These are phyloP conservation scores for Caenorhabditis briggsae DNA, from an alignment of 1,140 invertebrate species.

Conservation along the genomic window DNA sequence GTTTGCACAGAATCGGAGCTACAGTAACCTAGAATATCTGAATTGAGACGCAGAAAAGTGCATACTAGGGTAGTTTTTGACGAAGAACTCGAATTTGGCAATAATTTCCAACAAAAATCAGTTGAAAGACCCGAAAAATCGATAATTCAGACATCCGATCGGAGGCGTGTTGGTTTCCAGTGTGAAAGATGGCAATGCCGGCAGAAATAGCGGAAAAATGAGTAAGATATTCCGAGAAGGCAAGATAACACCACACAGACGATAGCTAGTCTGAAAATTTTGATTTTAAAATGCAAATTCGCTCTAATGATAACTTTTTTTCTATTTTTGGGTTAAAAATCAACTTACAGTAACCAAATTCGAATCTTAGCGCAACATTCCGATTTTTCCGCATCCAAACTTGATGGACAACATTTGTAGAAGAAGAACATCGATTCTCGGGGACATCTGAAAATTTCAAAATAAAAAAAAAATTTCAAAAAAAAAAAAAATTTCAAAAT, in stretches of 20 bases:
- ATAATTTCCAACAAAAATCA: too few species aligned
- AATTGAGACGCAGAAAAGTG: too few species aligned
- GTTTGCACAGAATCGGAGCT: too few species aligned
- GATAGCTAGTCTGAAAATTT: constrained; percentile 1
- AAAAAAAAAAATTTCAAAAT: neutral
- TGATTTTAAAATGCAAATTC: neutral
- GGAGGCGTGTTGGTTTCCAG: neutral
- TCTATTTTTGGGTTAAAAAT: neutral
- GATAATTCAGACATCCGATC: neutral
- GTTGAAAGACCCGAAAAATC: neutral
- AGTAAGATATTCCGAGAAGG: constrained; percentile 15
- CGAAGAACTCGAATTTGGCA: too few species aligned
- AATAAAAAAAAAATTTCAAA: neutral
- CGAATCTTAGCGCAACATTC: constrained; percentile 21
- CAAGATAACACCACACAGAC: constrained; percentile 25
- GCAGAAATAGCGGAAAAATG: constrained; percentile 40
- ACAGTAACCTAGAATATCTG: too few species aligned
- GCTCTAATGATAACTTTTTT: neutral
- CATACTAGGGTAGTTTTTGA: too few species aligned
- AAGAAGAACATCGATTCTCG: constrained; percentile 45
- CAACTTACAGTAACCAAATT: constrained; percentile 32
- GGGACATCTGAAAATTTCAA: constrained; percentile 7
- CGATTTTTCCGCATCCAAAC: neutral
- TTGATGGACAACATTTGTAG: constrained; percentile 38
- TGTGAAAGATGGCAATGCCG: neutral